Percentiles rank a stretch among this genome's conserved stretches.
phyloP scores from a whole-genome alignment of 2,113 vertebrate species.

The Zingel zingel region DNA sequence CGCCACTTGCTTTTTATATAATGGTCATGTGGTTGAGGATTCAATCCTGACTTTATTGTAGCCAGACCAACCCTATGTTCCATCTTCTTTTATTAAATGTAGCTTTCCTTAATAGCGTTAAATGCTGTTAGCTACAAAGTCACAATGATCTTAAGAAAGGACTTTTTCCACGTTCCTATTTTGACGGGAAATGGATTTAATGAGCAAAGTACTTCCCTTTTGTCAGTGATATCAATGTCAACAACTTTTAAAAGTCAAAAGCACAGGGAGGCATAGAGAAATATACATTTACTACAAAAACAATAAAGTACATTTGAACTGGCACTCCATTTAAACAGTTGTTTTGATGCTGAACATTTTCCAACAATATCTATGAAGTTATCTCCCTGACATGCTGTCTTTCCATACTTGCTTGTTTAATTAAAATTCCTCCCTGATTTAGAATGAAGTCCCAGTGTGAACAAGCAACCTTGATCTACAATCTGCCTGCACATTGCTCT shows the following conservation, averaged over 20 bases:
- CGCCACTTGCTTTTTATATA: background rate
- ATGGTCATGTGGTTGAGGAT: background rate
- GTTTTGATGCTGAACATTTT: constrained; percentile 11
- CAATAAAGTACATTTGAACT: background rate
- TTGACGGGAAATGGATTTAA: background rate
- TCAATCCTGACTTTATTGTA: background rate
- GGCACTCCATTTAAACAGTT: background rate
- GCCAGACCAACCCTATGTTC: background rate
- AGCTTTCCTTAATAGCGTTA: background rate
- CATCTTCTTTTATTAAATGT: background rate
- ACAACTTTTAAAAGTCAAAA: constrained; percentile 2
- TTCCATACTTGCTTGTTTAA: constrained; percentile 37
- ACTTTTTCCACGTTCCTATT: background rate
- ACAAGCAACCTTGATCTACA: constrained; percentile 62
- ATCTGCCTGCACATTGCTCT: constrained; percentile 53
- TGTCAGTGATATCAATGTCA: background rate
- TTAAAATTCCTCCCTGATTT: constrained; percentile 43
- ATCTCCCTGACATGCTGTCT: constrained; percentile 23
- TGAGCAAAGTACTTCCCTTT: background rate
- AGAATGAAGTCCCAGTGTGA: constrained; percentile 57
- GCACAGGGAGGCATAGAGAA: background rate
- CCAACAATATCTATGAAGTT: constrained; percentile 17
- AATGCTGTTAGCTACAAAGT: background rate
- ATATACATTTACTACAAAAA: background rate
- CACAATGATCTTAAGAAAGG: background rate